Percentiles rank a stretch among this genome's conserved stretches.
phyloP scores from a whole-genome alignment of 2,888 invertebrate genomes.

The Sesamia inferens region DNA sequence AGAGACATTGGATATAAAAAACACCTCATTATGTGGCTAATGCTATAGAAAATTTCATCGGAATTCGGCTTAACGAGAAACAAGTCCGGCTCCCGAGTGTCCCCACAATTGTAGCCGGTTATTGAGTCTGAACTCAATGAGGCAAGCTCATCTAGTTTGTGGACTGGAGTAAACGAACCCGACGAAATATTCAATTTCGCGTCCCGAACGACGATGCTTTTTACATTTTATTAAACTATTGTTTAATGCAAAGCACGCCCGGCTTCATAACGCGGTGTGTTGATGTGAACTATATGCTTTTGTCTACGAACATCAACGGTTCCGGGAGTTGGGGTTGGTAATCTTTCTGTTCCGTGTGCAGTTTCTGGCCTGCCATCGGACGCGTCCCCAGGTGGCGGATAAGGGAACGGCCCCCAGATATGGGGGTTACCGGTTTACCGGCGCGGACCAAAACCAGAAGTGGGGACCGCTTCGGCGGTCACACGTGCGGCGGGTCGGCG shows the following conservation, averaged over 20 bases:
- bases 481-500: too few species aligned
- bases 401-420: too few species aligned
- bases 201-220: constrained; percentile 59
- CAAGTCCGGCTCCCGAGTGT: constrained; percentile 55
- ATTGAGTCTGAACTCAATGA: constrained; percentile 65
- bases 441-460: too few species aligned
- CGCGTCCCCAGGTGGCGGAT: too few species aligned
- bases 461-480: too few species aligned
- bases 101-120: constrained; percentile 61
- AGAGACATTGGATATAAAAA: constrained; percentile 53
- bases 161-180: constrained; percentile 62
- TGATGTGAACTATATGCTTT: constrained; percentile 44
- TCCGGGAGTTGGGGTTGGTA: constrained; percentile 30
- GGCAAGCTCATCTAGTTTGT: constrained; percentile 65
- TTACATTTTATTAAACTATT: constrained; percentile 62
- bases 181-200: constrained; percentile 69
- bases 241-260: constrained; percentile 59
- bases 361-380: too few species aligned
- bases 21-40: constrained; percentile 52
- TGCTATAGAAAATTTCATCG: constrained; percentile 50
- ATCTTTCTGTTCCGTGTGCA: constrained; percentile 24
- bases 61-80: constrained; percentile 58
- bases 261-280: constrained; percentile 48
- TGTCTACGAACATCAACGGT: constrained; percentile 45
- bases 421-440: too few species aligned